A percentile compares a stretch with the other conserved stretches of the same genome.
phyloP scores from a whole-genome alignment of 2,113 vertebrate species.

The Edolisoma coerulescens region DNA sequence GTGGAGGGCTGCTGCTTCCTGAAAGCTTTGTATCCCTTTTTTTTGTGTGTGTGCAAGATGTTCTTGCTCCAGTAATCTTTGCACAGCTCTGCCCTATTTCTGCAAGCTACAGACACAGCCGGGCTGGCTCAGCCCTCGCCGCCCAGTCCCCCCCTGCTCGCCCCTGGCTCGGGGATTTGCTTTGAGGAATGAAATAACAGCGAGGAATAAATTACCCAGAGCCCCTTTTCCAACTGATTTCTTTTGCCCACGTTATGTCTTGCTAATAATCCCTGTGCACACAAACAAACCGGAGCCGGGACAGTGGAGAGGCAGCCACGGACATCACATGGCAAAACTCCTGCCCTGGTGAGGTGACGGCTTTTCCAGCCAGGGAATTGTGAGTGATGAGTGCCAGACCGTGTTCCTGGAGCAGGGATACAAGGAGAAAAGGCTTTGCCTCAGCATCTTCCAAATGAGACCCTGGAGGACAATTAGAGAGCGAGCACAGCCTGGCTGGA shows the following conservation, averaged over 20 bases:
- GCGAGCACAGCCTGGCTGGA: accelerated
- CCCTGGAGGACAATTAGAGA: background rate
- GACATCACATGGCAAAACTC: background rate
- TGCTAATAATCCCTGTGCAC: background rate
- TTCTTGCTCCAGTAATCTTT: background rate
- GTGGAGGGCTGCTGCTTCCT: background rate
- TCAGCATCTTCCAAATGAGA: background rate
- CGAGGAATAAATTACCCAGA: background rate
- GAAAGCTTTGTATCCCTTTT: background rate
- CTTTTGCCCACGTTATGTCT: background rate
- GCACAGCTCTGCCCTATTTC: conserved; percentile 4
- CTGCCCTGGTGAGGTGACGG: background rate
- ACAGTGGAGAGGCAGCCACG: accelerated
- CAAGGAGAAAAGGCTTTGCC: background rate
- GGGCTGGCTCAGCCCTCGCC: background rate
- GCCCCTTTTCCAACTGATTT: background rate
- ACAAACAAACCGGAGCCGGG: background rate
- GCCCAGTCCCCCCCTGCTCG: accelerated
- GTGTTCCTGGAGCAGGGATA: background rate
- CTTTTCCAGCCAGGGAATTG: background rate
- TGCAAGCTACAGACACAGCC: background rate
- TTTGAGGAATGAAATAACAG: background rate
- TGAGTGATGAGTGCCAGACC: background rate
- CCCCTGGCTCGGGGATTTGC: background rate
- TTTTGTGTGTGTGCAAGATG: background rate